phyloP scores from a whole-genome alignment of 2,888 invertebrate genomes.

The Balanococcus diminutus region DNA sequence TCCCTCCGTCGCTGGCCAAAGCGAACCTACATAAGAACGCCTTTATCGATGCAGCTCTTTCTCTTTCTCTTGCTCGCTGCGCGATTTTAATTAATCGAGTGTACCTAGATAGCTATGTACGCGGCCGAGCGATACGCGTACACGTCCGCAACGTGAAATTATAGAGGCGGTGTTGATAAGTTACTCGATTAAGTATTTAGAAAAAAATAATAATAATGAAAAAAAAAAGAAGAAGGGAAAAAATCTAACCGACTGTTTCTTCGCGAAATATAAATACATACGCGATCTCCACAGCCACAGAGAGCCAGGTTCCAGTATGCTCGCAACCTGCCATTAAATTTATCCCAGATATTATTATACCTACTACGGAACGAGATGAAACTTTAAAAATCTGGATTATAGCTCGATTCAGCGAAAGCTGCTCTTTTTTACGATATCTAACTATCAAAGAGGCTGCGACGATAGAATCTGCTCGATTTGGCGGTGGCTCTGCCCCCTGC shows the following conservation, averaged over 20 bases:
- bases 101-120: neutral
- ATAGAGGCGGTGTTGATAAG: constrained; percentile 53
- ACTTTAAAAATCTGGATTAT: constrained; percentile 5
- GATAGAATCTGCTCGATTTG: neutral
- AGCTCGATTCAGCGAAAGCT: constrained; percentile 24
- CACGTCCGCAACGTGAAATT: constrained; percentile 38
- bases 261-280: constrained; percentile 22
- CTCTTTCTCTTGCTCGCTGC: neutral
- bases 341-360: constrained; percentile 43
- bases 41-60: neutral
- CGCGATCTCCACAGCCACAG: neutral
- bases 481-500: neutral
- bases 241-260: neutral
- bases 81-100: neutral
- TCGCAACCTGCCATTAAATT: constrained; percentile 49
- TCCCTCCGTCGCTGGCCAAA: neutral
- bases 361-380: neutral
- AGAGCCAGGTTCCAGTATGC: no score
- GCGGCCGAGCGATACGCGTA: neutral
- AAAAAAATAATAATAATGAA: constrained; percentile 25
- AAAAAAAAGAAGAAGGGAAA: neutral
- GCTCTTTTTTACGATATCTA: constrained; percentile 45
- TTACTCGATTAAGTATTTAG: constrained; percentile 45
- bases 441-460: constrained; percentile 9
- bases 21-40: no score